Base-by-base conservation (phyloP, 2,113 vertebrate genomes). In the Lepisosteus osseus region DNA sequence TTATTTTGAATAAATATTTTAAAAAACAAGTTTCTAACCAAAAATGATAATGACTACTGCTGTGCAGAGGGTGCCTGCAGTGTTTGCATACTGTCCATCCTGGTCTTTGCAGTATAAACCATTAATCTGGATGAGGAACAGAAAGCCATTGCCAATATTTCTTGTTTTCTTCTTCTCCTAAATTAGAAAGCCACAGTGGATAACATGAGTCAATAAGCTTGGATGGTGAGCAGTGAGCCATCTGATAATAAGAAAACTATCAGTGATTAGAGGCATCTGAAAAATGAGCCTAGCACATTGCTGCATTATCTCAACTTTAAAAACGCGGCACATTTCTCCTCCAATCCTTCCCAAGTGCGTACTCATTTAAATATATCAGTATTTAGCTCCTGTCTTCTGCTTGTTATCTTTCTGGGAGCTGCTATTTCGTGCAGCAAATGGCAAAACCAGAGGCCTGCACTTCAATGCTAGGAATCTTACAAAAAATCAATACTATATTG, bases 221-320 rank as follows among this genome's bases (percentile, higher is more conserved):
- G 61, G n/a, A 17, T 73, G 54, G 78, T 73, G 75, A 62, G 78
- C 51, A 77, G 65, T 7, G 54, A 65, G 65, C 67, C 72, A 62
- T 70, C 59, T 41, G 71, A 17, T 29, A 68, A 55, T 54, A 72
- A 74, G 77, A 78, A 29, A 74, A 80, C 75, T 71, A 72, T 76
- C 72, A 73, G 61, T 61, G 70, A 77, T 77, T 79, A 69, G 17
- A 77, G 77, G 73, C 61, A 51, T 63, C 4, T 45, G 11, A 80
- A 76, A 78, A 62, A 73, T 65, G 56, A 73, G 73, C 56, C 15
- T 72, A 54, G 66, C 70, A 61, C 67, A 44, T 61, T 72, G 77
- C 65, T 65, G 69, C 74, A 54, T 55, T 77, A 54, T 54, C 64
- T 73, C 69, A 72, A 76, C 82, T 78, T 86, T 80, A 78, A 72